Percentiles rank a stretch among this genome's conserved stretches.
phyloP scores from a whole-genome alignment of 2,113 vertebrate species.

The Thamnophis sirtalis region DNA sequence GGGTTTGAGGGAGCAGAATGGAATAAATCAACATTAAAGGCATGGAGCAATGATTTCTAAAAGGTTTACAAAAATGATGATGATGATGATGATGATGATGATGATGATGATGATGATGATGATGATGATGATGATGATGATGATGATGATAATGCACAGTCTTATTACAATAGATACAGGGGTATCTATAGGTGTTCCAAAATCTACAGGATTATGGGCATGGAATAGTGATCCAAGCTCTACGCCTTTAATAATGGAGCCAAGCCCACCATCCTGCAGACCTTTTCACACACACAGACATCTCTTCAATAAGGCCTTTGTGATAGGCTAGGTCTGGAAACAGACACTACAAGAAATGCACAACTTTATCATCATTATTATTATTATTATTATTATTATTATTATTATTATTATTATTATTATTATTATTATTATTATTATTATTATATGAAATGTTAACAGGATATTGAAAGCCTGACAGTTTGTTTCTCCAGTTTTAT shows the following conservation, averaged over 20 bases:
- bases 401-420: no score
- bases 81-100: not conserved
- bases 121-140: not conserved
- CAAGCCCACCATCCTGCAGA: not conserved
- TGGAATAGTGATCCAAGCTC: not conserved
- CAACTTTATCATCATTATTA: no score
- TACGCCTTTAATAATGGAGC: not conserved
- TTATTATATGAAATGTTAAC: not conserved
- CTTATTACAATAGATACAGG: not conserved
- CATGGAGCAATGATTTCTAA: not conserved
- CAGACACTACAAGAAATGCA: not conserved
- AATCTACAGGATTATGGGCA: not conserved
- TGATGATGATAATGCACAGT: not conserved
- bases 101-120: no score
- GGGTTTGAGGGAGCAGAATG: not conserved
- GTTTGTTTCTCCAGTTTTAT: not conserved
- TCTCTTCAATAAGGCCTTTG: not conserved
- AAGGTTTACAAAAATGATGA: not conserved
- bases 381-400: no score
- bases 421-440: no score
- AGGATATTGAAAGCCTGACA: not conserved
- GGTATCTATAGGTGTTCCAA: not conserved
- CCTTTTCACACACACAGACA: not conserved
- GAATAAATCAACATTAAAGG: constrained; percentile 1
- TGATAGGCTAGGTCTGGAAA: not conserved